Conservation (phyloP, 1,140 invertebrate species). For the Lepidurus arcticus region DNA sequence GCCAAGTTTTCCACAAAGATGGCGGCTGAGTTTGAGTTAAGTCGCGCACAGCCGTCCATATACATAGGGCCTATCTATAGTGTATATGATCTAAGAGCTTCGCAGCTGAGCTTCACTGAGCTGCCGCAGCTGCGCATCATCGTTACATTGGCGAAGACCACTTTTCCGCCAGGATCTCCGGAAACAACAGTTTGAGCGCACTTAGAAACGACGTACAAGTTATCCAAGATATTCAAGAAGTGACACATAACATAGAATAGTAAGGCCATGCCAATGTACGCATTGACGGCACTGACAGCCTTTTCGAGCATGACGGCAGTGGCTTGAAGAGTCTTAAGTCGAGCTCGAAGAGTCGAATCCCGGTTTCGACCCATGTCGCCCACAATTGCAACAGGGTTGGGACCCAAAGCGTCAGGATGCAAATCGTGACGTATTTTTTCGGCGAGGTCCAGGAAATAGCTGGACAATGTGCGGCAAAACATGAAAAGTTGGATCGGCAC, state of each 20-base stretch:
- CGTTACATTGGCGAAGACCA: too few relatives aligned
- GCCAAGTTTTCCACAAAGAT: too few relatives aligned
- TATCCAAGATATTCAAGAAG: background rate
- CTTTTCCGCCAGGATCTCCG: too few relatives aligned
- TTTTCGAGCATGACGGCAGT: background rate
- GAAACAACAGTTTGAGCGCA: too few relatives aligned
- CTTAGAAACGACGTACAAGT: background rate
- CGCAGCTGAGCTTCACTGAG: too few relatives aligned
- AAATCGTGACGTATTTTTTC: background rate
- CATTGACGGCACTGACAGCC: background rate
- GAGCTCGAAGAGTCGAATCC: background rate
- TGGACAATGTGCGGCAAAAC: background rate
- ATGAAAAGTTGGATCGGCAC: constrained; percentile 1
- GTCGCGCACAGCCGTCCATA: too few relatives aligned
- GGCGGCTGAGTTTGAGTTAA: too few relatives aligned
- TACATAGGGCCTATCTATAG: too few relatives aligned
- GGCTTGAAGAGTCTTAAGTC: background rate
- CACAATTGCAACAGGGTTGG: background rate
- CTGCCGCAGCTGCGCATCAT: too few relatives aligned
- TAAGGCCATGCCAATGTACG: background rate
- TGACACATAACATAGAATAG: background rate
- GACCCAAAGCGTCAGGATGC: background rate
- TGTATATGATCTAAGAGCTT: too few relatives aligned
- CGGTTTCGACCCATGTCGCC: background rate
- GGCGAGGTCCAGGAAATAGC: background rate